These are phyloP conservation scores for Calliopsis andreniformis DNA, from an alignment of 1,140 invertebrate genomes.

Conservation along the genomic window DNA sequence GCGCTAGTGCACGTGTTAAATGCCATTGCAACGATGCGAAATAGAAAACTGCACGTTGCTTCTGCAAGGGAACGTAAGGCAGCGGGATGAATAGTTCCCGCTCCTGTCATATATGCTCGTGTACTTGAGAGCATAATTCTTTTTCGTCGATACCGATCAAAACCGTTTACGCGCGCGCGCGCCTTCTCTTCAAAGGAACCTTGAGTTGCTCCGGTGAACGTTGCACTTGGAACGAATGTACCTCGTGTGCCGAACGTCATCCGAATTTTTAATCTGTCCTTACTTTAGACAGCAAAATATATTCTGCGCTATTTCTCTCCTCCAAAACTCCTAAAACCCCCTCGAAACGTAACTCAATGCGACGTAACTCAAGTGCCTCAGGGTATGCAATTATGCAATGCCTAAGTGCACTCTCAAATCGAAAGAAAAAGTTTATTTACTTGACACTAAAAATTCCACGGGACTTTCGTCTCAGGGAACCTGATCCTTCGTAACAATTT, in stretches of 20 bases:
- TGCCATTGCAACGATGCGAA: background rate
- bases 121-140: constrained; percentile 5
- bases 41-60: constrained; percentile 3
- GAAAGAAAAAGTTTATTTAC: too few relatives aligned
- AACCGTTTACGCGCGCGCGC: constrained; percentile 36
- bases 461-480: too few relatives aligned
- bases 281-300: too few relatives aligned
- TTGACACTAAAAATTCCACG: too few relatives aligned
- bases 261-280: background rate
- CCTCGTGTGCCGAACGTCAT: background rate
- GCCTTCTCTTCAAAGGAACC: constrained; percentile 44
- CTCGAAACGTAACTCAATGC: too few relatives aligned
- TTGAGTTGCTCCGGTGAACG: constrained; percentile 54
- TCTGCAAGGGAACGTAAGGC: background rate
- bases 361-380: too few relatives aligned
- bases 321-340: too few relatives aligned
- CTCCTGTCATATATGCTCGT: background rate
- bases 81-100: constrained; percentile 24
- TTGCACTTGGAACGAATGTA: constrained; percentile 43
- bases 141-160: constrained; percentile 50
- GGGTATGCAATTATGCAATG: background rate
- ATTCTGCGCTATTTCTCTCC: too few relatives aligned
- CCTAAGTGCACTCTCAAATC: too few relatives aligned
- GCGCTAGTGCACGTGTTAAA: background rate
- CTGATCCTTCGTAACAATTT: too few relatives aligned